Evolutionary conservation across 2,888 invertebrate genomes (phyloP), one percentile per base, ranked within the genome.

Genomic region (Oithona nana): DNA sequence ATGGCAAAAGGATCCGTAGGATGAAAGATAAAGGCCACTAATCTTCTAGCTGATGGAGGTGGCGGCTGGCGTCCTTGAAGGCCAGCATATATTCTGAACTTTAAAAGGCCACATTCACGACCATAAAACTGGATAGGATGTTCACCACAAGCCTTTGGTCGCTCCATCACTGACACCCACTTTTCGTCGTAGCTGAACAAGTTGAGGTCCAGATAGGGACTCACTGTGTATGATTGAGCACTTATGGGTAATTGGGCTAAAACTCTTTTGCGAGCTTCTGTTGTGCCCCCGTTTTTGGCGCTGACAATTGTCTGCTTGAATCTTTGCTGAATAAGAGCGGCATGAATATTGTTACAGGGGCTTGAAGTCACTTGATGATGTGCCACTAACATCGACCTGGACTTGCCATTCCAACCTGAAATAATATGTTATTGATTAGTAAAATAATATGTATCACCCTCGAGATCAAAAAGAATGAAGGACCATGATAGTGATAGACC

Each of bases 1-100:
- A 95, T 89, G 8, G 90, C 87, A 74, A 95, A 90, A 0, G 95
- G 95, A 75, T 95, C 93, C 16, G 83, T 86, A 0, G 95, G 95
- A 75, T 95, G 95, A 74, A 92, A 94, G 11, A 90, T 90, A 72
- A 93, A 95, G 22, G 94, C 90, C 3, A 93, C 92, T 16, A 94
- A 78, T 67, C 88, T 77, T 67, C 90, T 76, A 13, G 86, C 71
- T 31, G 70, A 67, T 0, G 71, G 69, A 6, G 81, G 81, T 11
- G 83, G 80, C 28, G 81, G 78, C 11, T 81, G 79, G 71, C 82
- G 79, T 1, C 75, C 75, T 49, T 77, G 73, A 66, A 79, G 76
- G 0, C 83, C 83, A 11, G 84, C 82, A 70, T 82, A 80, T 69
- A 86, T 81, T 69, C 80, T 79, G 73, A 87, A 92, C 73, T 84